Percentiles rank a stretch among this genome's conserved stretches.
Evolutionary conservation across 2,797 vertebrate genomes (phyloP).

Genomic region (Neosilurus hyrtlii): DNA sequence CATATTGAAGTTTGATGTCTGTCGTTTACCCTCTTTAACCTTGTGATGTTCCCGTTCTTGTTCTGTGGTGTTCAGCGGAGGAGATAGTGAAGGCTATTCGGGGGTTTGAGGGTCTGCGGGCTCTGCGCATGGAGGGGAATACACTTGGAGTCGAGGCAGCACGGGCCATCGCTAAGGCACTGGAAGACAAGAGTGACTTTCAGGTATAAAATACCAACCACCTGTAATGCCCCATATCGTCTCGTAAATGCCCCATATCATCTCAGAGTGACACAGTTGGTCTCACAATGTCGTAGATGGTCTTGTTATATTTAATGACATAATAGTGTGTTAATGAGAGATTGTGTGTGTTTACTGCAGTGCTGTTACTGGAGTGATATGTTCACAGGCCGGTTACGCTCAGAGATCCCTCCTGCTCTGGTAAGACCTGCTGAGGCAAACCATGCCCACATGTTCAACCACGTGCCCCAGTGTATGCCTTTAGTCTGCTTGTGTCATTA

Average conservation of each 20-base stretch:
- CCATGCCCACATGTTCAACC: background rate
- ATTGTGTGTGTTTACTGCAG: slow-evolving; percentile 62
- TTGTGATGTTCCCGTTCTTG: background rate
- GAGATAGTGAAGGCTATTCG: slow-evolving; percentile 89
- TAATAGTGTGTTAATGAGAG: background rate
- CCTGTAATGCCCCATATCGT: background rate
- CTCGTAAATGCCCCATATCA: background rate
- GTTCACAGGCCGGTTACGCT: slow-evolving; percentile 93
- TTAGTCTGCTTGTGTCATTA: too few relatives aligned
- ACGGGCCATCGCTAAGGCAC: slow-evolving; percentile 87
- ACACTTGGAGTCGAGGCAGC: slow-evolving; percentile 92
- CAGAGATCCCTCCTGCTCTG: slow-evolving; percentile 93
- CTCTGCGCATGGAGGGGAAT: slow-evolving; percentile 92
- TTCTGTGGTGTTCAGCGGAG: slow-evolving; percentile 69
- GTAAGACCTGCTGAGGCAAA: slow-evolving; percentile 65
- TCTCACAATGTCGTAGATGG: background rate
- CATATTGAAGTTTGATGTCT: background rate
- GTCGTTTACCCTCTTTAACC: background rate
- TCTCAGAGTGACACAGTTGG: background rate
- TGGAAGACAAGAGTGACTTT: slow-evolving; percentile 86
- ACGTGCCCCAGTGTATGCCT: background rate
- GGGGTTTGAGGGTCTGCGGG: slow-evolving; percentile 83
- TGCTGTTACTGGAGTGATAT: slow-evolving; percentile 98
- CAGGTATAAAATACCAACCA: slow-evolving; percentile 75
- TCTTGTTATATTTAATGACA: background rate